phyloP scores from a whole-genome alignment of 2,888 invertebrate genomes.

The Nomada ferruginata region DNA sequence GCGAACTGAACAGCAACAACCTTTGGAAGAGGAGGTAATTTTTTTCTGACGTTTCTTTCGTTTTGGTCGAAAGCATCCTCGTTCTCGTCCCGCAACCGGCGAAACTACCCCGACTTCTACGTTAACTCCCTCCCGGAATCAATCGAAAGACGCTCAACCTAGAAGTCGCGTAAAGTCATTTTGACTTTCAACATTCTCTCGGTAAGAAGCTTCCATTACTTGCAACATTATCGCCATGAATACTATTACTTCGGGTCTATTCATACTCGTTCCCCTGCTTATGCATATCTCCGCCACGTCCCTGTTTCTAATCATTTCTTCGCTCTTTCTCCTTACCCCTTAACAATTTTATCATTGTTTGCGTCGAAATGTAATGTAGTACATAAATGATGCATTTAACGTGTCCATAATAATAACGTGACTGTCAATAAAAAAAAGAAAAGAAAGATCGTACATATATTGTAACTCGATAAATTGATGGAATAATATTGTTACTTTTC shows the following conservation, averaged over 20 bases:
- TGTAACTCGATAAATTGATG: conserved; percentile 42
- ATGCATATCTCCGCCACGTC: neutral
- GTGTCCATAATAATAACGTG: conserved; percentile 38
- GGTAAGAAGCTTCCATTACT: conserved; percentile 50
- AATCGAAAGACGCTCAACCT: conserved; percentile 78
- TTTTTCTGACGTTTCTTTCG: conserved; percentile 88
- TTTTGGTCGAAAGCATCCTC: conserved; percentile 81
- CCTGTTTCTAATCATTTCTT: neutral
- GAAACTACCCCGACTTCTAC: conserved; percentile 73
- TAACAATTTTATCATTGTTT: conserved; percentile 40
- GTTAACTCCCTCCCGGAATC: conserved; percentile 76
- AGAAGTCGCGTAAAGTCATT: conserved; percentile 82
- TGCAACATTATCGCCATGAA: conserved; percentile 9
- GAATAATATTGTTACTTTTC: conserved; percentile 49
- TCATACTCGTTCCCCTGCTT: neutral
- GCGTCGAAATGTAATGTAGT: conserved; percentile 50
- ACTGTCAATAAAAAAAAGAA: conserved; percentile 42
- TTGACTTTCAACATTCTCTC: conserved; percentile 78
- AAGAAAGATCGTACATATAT: conserved; percentile 19
- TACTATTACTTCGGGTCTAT: conserved; percentile 28
- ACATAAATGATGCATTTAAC: conserved; percentile 44
- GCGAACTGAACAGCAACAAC: conserved; percentile 77
- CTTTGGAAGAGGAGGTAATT: conserved; percentile 88
- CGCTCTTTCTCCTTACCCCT: neutral
- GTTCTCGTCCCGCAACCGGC: conserved; percentile 73